These are phyloP conservation scores for Sitta europaea DNA, from an alignment of 2,113 vertebrate species.

Conservation along the genomic window DNA sequence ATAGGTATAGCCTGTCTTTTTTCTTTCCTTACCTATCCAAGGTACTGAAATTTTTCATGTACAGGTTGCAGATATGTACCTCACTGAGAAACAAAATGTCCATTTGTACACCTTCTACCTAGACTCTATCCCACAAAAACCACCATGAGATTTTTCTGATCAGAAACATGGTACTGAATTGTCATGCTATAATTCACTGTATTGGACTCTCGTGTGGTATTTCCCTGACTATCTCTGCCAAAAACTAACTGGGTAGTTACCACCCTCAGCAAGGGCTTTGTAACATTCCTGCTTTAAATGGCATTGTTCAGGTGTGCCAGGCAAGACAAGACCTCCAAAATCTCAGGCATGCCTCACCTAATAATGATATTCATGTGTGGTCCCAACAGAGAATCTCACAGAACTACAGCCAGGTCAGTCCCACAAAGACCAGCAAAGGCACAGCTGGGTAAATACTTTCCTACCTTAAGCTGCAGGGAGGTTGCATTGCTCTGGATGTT, in stretches of 20 bases:
- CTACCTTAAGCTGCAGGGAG: neutral
- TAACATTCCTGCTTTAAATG: neutral
- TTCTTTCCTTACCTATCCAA: neutral
- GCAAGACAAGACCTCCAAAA: neutral
- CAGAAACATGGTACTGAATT: neutral
- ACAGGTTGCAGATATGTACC: neutral
- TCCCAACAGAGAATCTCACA: neutral
- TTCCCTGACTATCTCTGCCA: neutral
- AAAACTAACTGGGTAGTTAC: neutral
- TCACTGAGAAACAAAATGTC: neutral
- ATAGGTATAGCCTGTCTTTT: neutral
- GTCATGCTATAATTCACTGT: neutral
- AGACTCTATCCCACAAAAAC: neutral
- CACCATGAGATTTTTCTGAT: neutral
- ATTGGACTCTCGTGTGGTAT: neutral
- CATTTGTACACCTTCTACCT: neutral
- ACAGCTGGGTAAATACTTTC: neutral
- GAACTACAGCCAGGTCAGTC: neutral
- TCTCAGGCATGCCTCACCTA: neutral
- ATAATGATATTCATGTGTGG: fast-evolving
- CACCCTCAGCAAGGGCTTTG: neutral
- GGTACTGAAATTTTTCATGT: neutral
- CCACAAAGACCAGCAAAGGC: fast-evolving
- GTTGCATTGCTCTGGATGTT: neutral
- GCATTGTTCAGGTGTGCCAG: neutral